A percentile compares a stretch with the other conserved stretches of the same genome.
Evolutionary conservation across 1,140 invertebrate genomes (phyloP).

Genomic region (Cephus cinctus): DNA sequence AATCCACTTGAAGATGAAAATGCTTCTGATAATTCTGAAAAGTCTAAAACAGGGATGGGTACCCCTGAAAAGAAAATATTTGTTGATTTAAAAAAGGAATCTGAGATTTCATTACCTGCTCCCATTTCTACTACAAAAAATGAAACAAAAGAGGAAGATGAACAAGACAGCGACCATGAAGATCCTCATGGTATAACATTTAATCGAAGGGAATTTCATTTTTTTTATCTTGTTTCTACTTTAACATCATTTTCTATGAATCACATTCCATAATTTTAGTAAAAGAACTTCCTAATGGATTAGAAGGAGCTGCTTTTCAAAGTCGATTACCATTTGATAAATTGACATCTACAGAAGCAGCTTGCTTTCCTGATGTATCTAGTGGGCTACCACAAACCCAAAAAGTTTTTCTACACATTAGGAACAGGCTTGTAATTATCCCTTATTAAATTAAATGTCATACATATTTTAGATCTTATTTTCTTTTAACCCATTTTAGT

Average conservation of each 20-base stretch:
- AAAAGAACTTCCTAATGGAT: conserved; percentile 59
- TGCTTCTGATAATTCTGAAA: conserved; percentile 64
- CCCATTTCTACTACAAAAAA: conserved; percentile 34
- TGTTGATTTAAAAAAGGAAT: conserved; percentile 46
- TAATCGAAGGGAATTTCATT: not conserved
- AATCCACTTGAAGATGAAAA: conserved; percentile 65
- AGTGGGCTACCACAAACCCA: conserved; percentile 78
- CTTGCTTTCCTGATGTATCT: conserved; percentile 90
- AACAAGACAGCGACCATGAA: conserved; percentile 53
- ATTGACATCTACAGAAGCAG: conserved; percentile 90
- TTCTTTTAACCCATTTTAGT: no score
- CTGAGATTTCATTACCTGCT: conserved; percentile 33
- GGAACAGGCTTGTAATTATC: conserved; percentile 77
- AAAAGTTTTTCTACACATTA: conserved; percentile 88
- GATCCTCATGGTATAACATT: conserved; percentile 46
- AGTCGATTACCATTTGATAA: conserved; percentile 93
- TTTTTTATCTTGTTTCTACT: conserved; percentile 22
- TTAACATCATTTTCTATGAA: no score
- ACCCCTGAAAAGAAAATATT: conserved; percentile 53
- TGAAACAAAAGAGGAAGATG: conserved; percentile 50
- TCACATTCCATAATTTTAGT: conserved; percentile 28
- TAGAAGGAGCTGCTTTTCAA: conserved; percentile 92
- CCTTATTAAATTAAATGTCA: conserved; percentile 1
- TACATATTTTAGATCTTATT: conserved; percentile 27
- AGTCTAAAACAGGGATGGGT: conserved; percentile 58